Evolutionary conservation across 2,797 vertebrate genomes (phyloP), one percentile per base, ranked within the genome.

Genomic region (Telmatherina bonti): DNA sequence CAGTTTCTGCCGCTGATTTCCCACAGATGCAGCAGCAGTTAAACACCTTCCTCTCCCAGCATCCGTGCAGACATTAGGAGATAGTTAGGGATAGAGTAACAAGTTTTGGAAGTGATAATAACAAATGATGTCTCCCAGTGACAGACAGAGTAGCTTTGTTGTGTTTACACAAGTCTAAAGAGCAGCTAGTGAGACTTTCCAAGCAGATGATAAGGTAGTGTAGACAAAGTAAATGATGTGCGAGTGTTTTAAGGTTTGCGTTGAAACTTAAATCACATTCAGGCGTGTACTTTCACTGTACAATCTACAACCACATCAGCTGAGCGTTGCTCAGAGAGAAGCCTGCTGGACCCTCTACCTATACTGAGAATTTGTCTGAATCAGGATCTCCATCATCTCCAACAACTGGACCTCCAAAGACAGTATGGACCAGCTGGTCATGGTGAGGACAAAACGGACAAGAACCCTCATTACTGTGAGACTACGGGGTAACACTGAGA

Each of bases 381-480:
- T 0, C 10, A 69, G 36, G 43, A 73, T 58, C 31, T 52, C 30
- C 55, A 64, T 79, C 72, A 66, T 54, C 26, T 62, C 64, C 51
- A 43, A 57, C 16, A 70, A 66, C 60, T 0, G 12, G 56, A 54
- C 8, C 15, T 69, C 51, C 22, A 31, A 4, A 26, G 53, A 53
- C 55, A 22, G 22, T 5, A 12, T 2, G 45, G 52, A 45, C 36
- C 47, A 66, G 24, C 18, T 8, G 20, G 35, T 59, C 38, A 56
- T 35, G 24, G 18, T 13, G 7, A 49, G 56, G 67, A 68, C 30
- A 35, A 52, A 47, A 78, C 24, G 67, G 67, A 70, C 15, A 30
- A 65, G 81, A 1, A 58, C 85, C 75, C 87, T 84, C 74, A 83
- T 83, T 64, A 85, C 51, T 24, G 29, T 16, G 24, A 65, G 75